Conservation (phyloP, 2,888 invertebrate genomes). For the Cephus rjabovi region DNA sequence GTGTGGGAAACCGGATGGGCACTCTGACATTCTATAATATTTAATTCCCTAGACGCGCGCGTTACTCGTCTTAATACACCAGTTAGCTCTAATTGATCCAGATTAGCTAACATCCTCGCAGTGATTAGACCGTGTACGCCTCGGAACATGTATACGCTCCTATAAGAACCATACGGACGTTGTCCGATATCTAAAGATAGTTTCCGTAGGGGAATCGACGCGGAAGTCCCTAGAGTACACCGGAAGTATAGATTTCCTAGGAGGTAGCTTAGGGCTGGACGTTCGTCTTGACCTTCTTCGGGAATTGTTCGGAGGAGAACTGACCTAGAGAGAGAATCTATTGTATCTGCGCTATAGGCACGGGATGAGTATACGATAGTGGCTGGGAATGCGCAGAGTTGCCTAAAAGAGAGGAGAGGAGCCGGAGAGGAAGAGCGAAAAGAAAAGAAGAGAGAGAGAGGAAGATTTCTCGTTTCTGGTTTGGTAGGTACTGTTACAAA, state of each 20-base stretch:
- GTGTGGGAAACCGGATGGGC: slow-evolving; percentile 35
- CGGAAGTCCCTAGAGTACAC: no score
- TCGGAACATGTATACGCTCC: no score
- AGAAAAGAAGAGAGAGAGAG: not conserved
- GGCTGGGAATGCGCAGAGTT: slow-evolving; percentile 21
- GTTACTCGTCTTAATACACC: slow-evolving; percentile 50
- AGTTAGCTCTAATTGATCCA: slow-evolving; percentile 53
- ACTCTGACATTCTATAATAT: slow-evolving; percentile 46
- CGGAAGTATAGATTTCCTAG: no score
- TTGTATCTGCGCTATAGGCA: slow-evolving; percentile 9
- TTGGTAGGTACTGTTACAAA: slow-evolving; percentile 48
- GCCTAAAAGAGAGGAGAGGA: slow-evolving; percentile 33
- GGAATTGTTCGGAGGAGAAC: no score
- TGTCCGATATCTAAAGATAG: no score
- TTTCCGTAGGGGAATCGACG: no score
- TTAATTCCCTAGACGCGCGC: slow-evolving; percentile 48
- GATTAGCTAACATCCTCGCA: slow-evolving; percentile 50
- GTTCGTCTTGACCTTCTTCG: no score
- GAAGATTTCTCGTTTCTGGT: slow-evolving; percentile 37
- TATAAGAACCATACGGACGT: no score
- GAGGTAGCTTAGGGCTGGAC: no score
- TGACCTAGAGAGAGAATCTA: no score
- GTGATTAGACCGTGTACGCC: slow-evolving; percentile 1
- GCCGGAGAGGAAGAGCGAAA: not conserved
- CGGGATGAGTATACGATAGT: slow-evolving; percentile 34